Percentiles rank a stretch among this genome's conserved stretches.
Conservation (phyloP, 2,888 invertebrate genomes). For the Isoperla grammatica region DNA sequence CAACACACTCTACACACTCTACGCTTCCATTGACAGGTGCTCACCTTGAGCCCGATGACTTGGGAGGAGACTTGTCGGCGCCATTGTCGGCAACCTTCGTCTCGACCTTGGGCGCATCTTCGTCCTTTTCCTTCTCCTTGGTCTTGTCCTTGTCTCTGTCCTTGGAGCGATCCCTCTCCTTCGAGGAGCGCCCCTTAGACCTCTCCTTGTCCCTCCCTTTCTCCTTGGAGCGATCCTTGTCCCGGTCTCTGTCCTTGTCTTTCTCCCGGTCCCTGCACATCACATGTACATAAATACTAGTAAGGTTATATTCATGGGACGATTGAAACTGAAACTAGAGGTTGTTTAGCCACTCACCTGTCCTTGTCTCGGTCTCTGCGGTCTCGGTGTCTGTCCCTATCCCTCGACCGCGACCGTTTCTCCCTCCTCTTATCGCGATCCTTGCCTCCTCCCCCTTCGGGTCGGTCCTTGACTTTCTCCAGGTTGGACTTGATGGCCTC, state of each 20-base stretch:
- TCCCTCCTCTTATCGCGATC: conserved; percentile 34
- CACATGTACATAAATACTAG: too few species aligned
- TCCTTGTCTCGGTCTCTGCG: conserved; percentile 12
- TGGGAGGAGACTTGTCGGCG: neutral
- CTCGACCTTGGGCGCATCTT: conserved; percentile 8
- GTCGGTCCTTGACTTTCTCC: conserved; percentile 47
- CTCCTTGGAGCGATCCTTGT: conserved; percentile 36
- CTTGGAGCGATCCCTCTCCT: conserved; percentile 38
- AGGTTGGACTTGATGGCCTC: conserved; percentile 49
- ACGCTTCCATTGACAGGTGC: too few species aligned
- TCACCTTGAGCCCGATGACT: too few species aligned
- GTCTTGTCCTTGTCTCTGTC: conserved; percentile 39
- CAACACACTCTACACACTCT: too few species aligned
- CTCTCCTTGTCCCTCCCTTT: conserved; percentile 4
- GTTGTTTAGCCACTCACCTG: neutral
- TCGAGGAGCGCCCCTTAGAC: conserved; percentile 28
- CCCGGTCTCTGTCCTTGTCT: conserved; percentile 34
- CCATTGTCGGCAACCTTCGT: neutral
- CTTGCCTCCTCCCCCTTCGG: conserved; percentile 36
- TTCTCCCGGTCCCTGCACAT: conserved; percentile 35
- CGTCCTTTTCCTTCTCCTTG: conserved; percentile 32
- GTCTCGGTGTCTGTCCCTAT: conserved; percentile 21
- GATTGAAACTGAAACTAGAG: too few species aligned
- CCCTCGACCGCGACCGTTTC: conserved; percentile 37
- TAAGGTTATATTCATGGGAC: too few species aligned